Conservation (phyloP, 1,140 invertebrate species). For the Bombus haemorrhoidalis region DNA sequence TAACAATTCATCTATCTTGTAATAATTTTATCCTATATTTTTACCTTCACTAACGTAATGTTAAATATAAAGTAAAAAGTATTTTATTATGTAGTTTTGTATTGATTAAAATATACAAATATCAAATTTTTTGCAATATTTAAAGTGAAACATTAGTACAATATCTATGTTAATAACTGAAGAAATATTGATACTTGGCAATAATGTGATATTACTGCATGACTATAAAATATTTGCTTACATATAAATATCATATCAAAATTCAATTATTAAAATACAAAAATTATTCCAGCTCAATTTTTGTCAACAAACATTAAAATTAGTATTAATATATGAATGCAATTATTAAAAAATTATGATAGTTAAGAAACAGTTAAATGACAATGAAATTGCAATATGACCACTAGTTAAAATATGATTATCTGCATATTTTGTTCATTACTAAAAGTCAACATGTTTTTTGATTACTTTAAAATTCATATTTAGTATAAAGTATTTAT, state of each 20-base stretch:
- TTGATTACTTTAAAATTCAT: conserved; percentile 36
- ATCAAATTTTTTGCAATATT: not conserved
- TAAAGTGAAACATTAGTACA: not conserved
- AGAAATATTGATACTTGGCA: conserved; percentile 27
- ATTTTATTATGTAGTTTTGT: conserved; percentile 2
- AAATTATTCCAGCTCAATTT: conserved; percentile 21
- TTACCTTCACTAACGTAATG: not conserved
- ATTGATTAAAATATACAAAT: not conserved
- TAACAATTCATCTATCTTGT: not conserved
- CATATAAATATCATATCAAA: conserved; percentile 43
- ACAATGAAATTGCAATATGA: not conserved
- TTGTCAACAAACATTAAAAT: conserved; percentile 10
- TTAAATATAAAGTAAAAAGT: not conserved
- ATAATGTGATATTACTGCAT: conserved; percentile 16
- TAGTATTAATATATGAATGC: conserved; percentile 2
- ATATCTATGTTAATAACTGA: not conserved
- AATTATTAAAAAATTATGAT: conserved; percentile 20
- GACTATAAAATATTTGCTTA: conserved; percentile 21
- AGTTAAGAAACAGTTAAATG: conserved; percentile 21
- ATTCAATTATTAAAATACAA: conserved; percentile 8
- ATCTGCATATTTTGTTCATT: conserved; percentile 9
- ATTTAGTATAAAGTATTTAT: conserved; percentile 45
- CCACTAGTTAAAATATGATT: conserved; percentile 6
- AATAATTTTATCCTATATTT: conserved; percentile 4
- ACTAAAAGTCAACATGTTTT: conserved; percentile 18